phyloP scores from a whole-genome alignment of 1,140 invertebrate genomes.

The Leptopilina boulardi region DNA sequence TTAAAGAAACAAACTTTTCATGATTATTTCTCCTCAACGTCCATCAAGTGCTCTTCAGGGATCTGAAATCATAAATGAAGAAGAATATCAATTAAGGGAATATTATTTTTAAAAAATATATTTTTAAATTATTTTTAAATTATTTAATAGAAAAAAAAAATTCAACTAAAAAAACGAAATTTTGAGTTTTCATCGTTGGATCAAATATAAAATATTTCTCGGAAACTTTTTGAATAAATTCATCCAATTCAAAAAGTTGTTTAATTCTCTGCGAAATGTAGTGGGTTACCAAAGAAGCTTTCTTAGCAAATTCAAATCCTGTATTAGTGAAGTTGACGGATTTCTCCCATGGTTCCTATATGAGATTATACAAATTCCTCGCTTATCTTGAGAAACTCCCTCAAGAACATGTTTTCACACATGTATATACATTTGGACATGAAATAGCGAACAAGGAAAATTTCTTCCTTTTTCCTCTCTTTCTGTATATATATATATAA shows the following conservation, averaged over 20 bases:
- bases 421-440: background rate
- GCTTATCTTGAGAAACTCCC: background rate
- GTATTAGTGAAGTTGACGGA: background rate
- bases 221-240: background rate
- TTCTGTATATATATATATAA: background rate
- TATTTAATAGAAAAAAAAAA: background rate
- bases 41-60: background rate
- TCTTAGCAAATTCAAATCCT: constrained; percentile 5
- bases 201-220: too few species aligned
- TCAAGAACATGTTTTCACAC: background rate
- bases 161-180: too few species aligned
- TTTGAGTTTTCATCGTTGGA: too few species aligned
- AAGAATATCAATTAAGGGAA: too few species aligned
- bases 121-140: background rate
- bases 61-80: background rate
- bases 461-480: background rate
- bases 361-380: constrained; percentile 10
- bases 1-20: background rate
- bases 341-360: background rate
- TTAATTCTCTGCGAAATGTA: background rate
- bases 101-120: too few species aligned
- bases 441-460: background rate
- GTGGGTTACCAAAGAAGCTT: background rate
- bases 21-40: background rate
- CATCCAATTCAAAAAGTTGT: background rate